Conservation (phyloP, 2,888 invertebrate genomes). For the Serripes groenlandicus region DNA sequence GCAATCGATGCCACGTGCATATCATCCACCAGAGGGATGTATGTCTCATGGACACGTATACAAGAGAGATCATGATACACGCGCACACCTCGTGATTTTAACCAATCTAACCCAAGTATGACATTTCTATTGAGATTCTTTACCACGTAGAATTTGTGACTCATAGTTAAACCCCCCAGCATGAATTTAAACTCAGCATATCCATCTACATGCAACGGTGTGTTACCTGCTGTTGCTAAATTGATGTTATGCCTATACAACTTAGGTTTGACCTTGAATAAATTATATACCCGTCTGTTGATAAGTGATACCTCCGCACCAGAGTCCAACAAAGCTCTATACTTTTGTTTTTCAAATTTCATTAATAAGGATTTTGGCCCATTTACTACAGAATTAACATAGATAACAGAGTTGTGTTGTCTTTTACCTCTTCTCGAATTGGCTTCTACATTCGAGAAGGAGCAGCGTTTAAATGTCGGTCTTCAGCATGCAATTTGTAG, state of each 20-base stretch:
- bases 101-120: slow-evolving; percentile 41
- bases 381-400: background rate
- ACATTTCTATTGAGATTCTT: slow-evolving; percentile 39
- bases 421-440: background rate
- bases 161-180: background rate
- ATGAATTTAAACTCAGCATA: slow-evolving; percentile 16
- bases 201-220: slow-evolving; percentile 26
- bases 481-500: no score
- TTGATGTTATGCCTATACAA: background rate
- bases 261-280: background rate
- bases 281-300: background rate
- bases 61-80: no score
- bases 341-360: slow-evolving; percentile 7
- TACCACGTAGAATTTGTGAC: slow-evolving; percentile 10
- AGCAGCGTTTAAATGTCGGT: slow-evolving; percentile 5
- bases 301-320: slow-evolving; percentile 12
- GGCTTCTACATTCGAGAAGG: slow-evolving; percentile 21
- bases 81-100: slow-evolving; percentile 22
- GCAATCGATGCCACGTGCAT: background rate
- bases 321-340: background rate
- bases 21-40: slow-evolving; percentile 8
- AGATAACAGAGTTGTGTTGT: background rate
- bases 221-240: slow-evolving; percentile 10
- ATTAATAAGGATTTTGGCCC: slow-evolving; percentile 5
- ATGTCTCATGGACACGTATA: slow-evolving; percentile 19